These are phyloP conservation scores for Catharus fuscescens DNA, from an alignment of 2,113 vertebrate species.

Conservation along the genomic window DNA sequence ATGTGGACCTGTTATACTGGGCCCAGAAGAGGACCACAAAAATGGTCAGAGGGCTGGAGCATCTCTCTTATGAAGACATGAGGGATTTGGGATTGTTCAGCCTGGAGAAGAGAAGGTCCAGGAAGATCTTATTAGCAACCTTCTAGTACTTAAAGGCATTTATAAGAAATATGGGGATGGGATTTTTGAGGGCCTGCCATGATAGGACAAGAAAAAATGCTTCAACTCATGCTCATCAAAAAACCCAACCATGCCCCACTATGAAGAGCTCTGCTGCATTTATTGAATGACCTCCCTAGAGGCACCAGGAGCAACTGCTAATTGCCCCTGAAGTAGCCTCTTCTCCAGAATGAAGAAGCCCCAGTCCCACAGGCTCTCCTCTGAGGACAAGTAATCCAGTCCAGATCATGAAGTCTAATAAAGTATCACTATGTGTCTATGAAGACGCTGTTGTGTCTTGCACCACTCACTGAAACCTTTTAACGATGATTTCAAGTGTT, in stretches of 20 bases:
- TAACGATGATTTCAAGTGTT: neutral
- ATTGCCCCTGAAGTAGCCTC: neutral
- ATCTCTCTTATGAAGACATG: neutral
- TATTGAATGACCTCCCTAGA: neutral
- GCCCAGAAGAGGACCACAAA: neutral
- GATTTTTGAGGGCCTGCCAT: neutral
- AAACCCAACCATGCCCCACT: neutral
- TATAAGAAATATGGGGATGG: neutral
- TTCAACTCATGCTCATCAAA: neutral
- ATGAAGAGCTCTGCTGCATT: neutral
- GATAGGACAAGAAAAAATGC: neutral
- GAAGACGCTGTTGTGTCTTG: neutral
- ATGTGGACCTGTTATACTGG: fast-evolving
- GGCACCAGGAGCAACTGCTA: neutral
- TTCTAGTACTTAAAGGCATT: neutral
- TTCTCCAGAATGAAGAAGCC: neutral
- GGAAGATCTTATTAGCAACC: neutral
- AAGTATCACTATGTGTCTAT: neutral
- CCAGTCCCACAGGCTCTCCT: neutral
- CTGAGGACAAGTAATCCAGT: neutral
- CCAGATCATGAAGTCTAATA: neutral
- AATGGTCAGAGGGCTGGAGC: neutral
- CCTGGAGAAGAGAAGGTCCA: neutral
- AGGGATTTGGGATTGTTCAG: neutral
- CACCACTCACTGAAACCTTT: neutral